Evolutionary conservation across 2,888 invertebrate genomes (phyloP), one percentile per base, ranked within the genome.

Genomic region (Zygogramma bicolorata): DNA sequence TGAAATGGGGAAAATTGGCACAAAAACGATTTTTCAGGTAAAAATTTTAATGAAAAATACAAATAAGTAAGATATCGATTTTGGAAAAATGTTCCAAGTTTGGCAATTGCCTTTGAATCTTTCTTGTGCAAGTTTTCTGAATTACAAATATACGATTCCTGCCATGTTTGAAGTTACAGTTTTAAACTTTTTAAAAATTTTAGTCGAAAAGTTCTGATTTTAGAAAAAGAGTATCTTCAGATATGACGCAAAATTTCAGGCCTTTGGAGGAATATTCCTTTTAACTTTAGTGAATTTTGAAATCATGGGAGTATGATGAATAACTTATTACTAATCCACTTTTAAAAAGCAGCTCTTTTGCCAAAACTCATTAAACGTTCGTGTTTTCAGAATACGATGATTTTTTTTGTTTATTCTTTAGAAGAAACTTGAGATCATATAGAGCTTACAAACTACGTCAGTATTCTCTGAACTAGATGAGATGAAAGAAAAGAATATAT

Each of bases 131-230:
- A 49, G 20, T 70, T 70, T 66, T 59, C 40, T 29, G 6, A 62
- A 40, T n/a, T 34, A 38, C 7, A 58, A 63, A 68, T 67, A 38
- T 68, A 67, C n/a, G 42, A 42, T 65, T 75, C 62, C 68, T 70
- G 76, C 73, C 76, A 76, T 77, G 72, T 77, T 76, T 76, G 63
- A 76, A 75, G 73, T 73, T 75, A 72, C 75, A 71, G 34, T 73
- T 76, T 76, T 75, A 74, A 65, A 70, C 53, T 42, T 60, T 63
- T 68, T 66, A 71, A 62, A 73, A 68, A 74, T 20, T 71, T 71
- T 71, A 60, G 68, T 53, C 15, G n/a, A 42, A 53, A 49, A 42
- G 15, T 15, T 15, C 1, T 27, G 49, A 60, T 25, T 13, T 38
- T 34, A 60, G 34, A 53, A 15, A 66, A 70, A 68, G 27, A 70